Conservation (phyloP, 2,888 invertebrate genomes). For the Ommatoiulus sabulosus region DNA sequence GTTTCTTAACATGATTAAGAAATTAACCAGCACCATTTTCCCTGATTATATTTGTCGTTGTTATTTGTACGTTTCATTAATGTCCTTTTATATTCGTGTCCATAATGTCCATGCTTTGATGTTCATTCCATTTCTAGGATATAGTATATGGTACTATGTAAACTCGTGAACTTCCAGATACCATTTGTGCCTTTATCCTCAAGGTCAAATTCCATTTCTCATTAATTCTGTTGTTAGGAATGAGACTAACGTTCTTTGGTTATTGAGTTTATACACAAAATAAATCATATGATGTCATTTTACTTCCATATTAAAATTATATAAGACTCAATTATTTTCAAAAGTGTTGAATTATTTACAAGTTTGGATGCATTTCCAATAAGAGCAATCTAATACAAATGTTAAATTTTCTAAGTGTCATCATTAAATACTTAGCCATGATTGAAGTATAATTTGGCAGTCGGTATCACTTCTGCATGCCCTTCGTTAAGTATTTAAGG, state of each 20-base stretch:
- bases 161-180: constrained; percentile 23
- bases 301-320: constrained; percentile 27
- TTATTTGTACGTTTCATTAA: background rate
- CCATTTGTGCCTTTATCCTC: constrained; percentile 34
- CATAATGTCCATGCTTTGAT: background rate
- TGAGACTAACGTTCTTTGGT: constrained; percentile 34
- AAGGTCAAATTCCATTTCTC: constrained; percentile 24
- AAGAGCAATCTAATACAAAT: no score
- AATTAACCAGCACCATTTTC: background rate
- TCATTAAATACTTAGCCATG: no score
- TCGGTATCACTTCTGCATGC: no score
- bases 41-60: background rate
- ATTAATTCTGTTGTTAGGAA: constrained; percentile 34
- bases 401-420: no score
- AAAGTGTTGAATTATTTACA: no score
- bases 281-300: background rate
- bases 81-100: constrained; percentile 4
- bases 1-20: background rate
- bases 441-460: no score
- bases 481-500: no score
- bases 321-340: background rate
- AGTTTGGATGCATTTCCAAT: no score
- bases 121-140: constrained; percentile 21
- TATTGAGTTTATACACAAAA: background rate
- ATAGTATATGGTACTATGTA: background rate